phyloP scores from a whole-genome alignment of 30 jellyfish, hydroid and myxozoan genomes.

The Aurelia sp. region DNA sequence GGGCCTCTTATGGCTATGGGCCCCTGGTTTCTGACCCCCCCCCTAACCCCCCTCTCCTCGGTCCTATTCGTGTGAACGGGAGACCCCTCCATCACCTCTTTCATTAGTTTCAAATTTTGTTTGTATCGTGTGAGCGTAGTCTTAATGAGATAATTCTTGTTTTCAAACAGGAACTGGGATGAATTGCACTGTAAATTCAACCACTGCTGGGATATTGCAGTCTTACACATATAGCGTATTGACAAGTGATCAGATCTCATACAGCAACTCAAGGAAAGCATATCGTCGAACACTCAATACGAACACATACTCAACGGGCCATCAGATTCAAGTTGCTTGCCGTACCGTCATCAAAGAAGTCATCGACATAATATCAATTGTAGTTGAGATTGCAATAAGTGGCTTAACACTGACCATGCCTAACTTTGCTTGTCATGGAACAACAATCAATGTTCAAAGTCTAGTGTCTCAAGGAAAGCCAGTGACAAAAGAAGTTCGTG shows the following conservation, averaged over 20 bases:
- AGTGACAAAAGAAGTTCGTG: constrained; percentile 19
- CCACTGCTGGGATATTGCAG: constrained; percentile 33
- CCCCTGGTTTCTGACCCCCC: too few relatives aligned
- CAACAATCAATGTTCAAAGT: not conserved
- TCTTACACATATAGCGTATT: constrained; percentile 2
- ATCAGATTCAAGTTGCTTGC: constrained; percentile 22
- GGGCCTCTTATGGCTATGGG: too few relatives aligned
- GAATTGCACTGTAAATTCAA: constrained; percentile 38
- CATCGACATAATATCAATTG: not conserved
- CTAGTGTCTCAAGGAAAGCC: constrained; percentile 30
- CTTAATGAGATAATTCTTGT: too few relatives aligned
- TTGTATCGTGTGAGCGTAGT: too few relatives aligned
- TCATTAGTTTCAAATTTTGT: too few relatives aligned
- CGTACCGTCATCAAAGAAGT: constrained; percentile 17
- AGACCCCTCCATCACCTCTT: too few relatives aligned
- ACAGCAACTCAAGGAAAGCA: constrained; percentile 8
- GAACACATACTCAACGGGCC: constrained; percentile 5
- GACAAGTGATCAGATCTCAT: not conserved
- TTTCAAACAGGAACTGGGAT: constrained; percentile 18
- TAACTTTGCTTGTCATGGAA: constrained; percentile 12
- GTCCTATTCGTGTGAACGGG: too few relatives aligned
- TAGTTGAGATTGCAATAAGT: constrained; percentile 1
- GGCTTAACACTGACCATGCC: constrained; percentile 7
- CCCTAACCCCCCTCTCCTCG: too few relatives aligned
- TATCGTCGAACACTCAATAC: not conserved